Conservation (phyloP, 1,140 invertebrate genomes). For the Lasioglossum albipes region DNA sequence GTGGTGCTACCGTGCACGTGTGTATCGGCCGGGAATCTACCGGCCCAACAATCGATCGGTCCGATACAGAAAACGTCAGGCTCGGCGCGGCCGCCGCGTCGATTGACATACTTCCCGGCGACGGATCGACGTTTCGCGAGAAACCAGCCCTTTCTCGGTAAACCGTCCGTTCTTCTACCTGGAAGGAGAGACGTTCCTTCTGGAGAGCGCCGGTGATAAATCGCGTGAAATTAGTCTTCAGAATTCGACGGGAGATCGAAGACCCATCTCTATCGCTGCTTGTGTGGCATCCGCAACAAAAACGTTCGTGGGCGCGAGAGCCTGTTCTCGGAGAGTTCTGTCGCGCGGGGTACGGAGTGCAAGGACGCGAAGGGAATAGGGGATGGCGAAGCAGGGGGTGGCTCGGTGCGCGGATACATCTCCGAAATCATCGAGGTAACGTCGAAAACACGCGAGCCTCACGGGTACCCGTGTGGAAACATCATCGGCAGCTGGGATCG, state of each 20-base stretch:
- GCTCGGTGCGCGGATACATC: constrained; percentile 16
- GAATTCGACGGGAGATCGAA: constrained; percentile 27
- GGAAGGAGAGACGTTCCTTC: not conserved
- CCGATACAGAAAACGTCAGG: not conserved
- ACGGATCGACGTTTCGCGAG: constrained; percentile 28
- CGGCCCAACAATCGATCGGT: constrained; percentile 54
- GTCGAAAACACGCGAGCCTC: constrained; percentile 79
- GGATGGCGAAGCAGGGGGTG: constrained; percentile 3
- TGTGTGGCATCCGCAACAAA: not conserved
- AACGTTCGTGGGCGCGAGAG: not conserved
- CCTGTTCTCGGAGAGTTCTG: too few relatives aligned
- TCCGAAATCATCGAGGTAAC: constrained; percentile 72
- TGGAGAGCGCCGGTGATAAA: not conserved
- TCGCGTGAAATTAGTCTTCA: constrained; percentile 21
- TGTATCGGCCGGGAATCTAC: constrained; percentile 56
- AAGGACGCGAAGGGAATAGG: constrained; percentile 10
- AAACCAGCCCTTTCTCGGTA: not conserved
- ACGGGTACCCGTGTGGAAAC: constrained; percentile 78
- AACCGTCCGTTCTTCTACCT: not conserved
- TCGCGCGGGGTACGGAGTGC: not conserved
- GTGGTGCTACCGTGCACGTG: constrained; percentile 63
- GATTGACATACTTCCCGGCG: constrained; percentile 28
- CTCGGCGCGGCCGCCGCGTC: not conserved
- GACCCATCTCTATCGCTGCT: not conserved
- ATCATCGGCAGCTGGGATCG: constrained; percentile 79